Conservation (phyloP, 2,113 vertebrate genomes). For the Sapajus apella region DNA sequence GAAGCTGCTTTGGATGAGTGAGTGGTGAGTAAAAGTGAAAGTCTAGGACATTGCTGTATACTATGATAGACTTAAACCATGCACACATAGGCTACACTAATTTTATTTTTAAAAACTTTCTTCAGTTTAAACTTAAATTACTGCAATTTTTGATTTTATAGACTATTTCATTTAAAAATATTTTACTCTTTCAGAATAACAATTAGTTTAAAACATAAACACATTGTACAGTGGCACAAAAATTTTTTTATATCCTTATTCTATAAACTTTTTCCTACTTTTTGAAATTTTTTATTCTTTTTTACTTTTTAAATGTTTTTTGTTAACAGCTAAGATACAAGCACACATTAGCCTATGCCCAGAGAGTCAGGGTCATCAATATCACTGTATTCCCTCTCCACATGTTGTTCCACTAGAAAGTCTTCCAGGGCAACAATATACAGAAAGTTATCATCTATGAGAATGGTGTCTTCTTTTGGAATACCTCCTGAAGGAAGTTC, state of each 20-base stretch:
- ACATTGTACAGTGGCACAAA: not conserved
- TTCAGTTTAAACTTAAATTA: not conserved
- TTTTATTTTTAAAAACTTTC: not conserved
- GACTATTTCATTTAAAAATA: not conserved
- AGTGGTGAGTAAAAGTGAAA: not conserved
- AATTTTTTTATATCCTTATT: not conserved
- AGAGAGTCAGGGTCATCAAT: not conserved
- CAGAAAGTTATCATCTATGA: not conserved
- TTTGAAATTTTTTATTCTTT: not conserved
- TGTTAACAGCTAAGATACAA: not conserved
- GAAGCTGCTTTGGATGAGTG: too few species aligned
- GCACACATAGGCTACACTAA: not conserved
- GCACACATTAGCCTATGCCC: not conserved
- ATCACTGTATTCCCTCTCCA: not conserved
- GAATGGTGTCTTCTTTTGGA: not conserved
- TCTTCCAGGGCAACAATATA: not conserved
- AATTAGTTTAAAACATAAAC: not conserved
- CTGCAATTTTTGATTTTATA: not conserved
- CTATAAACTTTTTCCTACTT: not conserved
- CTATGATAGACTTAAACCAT: not conserved
- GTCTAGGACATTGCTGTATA: not conserved
- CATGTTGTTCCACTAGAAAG: not conserved
- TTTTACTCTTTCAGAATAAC: not conserved
- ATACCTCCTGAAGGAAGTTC: not conserved
- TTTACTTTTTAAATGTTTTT: not conserved